Evolutionary conservation across 2,797 vertebrate species (phyloP).

Genomic region (Dermochelys coriacea): DNA sequence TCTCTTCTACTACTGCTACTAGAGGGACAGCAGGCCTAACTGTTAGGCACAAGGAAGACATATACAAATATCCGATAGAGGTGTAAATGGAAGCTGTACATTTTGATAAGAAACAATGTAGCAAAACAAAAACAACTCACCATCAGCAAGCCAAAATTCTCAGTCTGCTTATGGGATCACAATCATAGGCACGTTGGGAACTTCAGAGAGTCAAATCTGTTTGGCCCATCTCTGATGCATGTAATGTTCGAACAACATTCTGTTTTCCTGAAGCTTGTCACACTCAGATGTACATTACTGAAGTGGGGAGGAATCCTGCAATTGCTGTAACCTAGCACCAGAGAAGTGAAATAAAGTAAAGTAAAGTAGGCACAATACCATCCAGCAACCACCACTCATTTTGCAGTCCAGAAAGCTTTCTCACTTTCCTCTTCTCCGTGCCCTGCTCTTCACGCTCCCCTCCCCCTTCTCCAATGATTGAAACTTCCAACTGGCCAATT

Average conservation of each 20-base stretch:
- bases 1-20: conserved; percentile 20
- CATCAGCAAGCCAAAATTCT: conserved; percentile 46
- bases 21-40: background rate
- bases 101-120: conserved; percentile 45
- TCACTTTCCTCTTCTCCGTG: fast-evolving
- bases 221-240: background rate
- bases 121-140: conserved; percentile 44
- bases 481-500: background rate
- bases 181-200: background rate
- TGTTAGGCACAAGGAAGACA: conserved; percentile 32
- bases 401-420: fast-evolving
- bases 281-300: fast-evolving
- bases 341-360: fast-evolving
- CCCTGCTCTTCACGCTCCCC: background rate
- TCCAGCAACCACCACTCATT: fast-evolving
- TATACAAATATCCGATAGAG: background rate
- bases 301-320: fast-evolving
- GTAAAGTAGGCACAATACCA: fast-evolving
- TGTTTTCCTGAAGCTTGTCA: background rate
- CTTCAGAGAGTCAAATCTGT: background rate
- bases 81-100: background rate
- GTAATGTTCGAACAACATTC: background rate
- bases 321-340: background rate
- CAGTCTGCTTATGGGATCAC: conserved; percentile 38
- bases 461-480: background rate